phyloP scores from a whole-genome alignment of 2,113 vertebrate genomes.

The Cavia aperea region DNA sequence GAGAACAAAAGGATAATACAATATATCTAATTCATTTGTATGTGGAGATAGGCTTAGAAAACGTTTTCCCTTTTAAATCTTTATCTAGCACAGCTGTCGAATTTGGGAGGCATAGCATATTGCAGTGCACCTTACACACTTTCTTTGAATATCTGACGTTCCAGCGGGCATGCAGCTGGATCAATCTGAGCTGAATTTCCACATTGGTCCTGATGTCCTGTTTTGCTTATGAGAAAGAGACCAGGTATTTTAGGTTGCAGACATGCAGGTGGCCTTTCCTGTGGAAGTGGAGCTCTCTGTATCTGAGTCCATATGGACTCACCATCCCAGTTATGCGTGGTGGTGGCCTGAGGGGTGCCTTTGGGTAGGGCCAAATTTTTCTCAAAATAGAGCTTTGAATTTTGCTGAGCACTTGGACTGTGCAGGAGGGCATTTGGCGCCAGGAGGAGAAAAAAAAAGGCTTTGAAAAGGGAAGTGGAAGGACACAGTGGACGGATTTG shows the following conservation, averaged over 20 bases:
- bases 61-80: conserved; percentile 16
- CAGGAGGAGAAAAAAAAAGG: conserved; percentile 55
- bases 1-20: conserved; percentile 1
- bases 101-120: neutral
- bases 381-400: conserved; percentile 65
- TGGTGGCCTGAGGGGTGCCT: conserved; percentile 53
- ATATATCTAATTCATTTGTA: neutral
- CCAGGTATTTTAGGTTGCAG: neutral
- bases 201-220: neutral
- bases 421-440: conserved; percentile 57
- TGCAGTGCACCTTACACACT: neutral
- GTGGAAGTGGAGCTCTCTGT: conserved; percentile 24
- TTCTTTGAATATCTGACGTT: neutral
- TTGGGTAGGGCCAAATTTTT: conserved; percentile 44
- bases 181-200: conserved; percentile 1
- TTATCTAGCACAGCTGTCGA: conserved; percentile 7
- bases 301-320: conserved; percentile 33
- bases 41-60: neutral
- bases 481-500: conserved; percentile 55
- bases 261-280: conserved; percentile 29
- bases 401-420: conserved; percentile 61
- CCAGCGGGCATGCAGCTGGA: neutral
- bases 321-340: conserved; percentile 34
- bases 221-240: conserved; percentile 37
- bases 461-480: conserved; percentile 61